A percentile compares a stretch with the other conserved stretches of the same genome.
phyloP scores from a whole-genome alignment of 2,888 invertebrate species.

The Micropterix aruncella region DNA sequence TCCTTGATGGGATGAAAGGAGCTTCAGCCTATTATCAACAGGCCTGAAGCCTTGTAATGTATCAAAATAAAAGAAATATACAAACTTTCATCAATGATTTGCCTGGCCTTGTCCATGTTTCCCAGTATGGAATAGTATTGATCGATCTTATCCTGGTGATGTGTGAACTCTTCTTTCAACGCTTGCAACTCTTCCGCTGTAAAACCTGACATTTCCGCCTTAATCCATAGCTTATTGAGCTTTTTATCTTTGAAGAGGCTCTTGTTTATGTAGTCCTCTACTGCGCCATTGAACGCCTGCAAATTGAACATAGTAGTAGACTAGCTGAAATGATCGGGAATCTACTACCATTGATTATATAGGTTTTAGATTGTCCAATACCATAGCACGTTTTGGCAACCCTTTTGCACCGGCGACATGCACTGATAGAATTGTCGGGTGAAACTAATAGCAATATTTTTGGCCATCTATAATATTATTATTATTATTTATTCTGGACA shows the following conservation, averaged over 20 bases:
- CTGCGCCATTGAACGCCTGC: slow-evolving; percentile 23
- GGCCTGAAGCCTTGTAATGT: too few species aligned
- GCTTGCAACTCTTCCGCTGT: slow-evolving; percentile 68
- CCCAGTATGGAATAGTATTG: slow-evolving; percentile 71
- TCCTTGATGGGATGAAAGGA: too few species aligned
- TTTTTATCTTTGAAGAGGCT: slow-evolving; percentile 82
- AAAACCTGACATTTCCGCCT: slow-evolving; percentile 81
- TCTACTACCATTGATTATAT: too few species aligned
- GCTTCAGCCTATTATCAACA: too few species aligned
- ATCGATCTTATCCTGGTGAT: slow-evolving; percentile 87
- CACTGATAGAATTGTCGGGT: too few species aligned
- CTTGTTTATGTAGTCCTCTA: slow-evolving; percentile 52
- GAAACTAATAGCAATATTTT: too few species aligned
- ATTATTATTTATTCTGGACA: too few species aligned
- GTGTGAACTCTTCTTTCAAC: slow-evolving; percentile 76
- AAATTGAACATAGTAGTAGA: slow-evolving; percentile 3
- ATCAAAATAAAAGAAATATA: too few species aligned
- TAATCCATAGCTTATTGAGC: slow-evolving; percentile 77
- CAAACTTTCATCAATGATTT: slow-evolving; percentile 54
- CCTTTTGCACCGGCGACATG: not conserved
- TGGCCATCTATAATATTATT: too few species aligned
- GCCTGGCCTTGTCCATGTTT: slow-evolving; percentile 46
- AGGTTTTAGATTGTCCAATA: too few species aligned
- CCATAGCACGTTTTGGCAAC: too few species aligned
- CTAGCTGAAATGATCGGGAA: too few species aligned